Evolutionary conservation across 2,888 invertebrate genomes (phyloP).

Genomic region (Augochlorella aurata): DNA sequence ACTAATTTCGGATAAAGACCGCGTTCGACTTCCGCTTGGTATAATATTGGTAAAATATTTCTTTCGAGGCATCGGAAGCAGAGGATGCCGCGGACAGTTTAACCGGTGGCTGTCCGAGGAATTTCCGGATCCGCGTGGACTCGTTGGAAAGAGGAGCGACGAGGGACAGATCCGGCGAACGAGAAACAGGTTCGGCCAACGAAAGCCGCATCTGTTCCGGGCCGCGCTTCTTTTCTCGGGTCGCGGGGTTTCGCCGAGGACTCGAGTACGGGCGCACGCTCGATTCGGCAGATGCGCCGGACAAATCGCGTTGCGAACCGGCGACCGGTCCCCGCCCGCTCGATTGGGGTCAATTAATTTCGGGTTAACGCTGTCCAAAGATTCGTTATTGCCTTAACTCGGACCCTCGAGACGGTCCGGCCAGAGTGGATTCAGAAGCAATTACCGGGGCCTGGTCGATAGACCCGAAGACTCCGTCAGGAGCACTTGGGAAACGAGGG

Average conservation of each 20-base stretch:
- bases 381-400: conserved; percentile 51
- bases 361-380: conserved; percentile 54
- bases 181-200: neutral
- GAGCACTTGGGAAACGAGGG: neutral
- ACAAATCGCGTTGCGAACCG: conserved; percentile 57
- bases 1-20: too few species aligned
- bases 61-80: conserved; percentile 30
- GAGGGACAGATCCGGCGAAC: neutral
- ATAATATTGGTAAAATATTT: too few species aligned
- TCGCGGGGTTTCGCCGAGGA: conserved; percentile 14
- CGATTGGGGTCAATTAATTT: conserved; percentile 59
- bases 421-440: conserved; percentile 17
- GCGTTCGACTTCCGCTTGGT: too few species aligned
- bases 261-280: conserved; percentile 46
- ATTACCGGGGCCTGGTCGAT: conserved; percentile 23
- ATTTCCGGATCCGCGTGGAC: conserved; percentile 48
- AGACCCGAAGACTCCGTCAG: neutral
- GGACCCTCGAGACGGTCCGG: conserved; percentile 12
- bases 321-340: conserved; percentile 24
- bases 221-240: conserved; percentile 29
- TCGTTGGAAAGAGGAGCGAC: conserved; percentile 34
- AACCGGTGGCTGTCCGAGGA: conserved; percentile 57
- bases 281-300: conserved; percentile 61
- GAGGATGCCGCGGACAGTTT: conserved; percentile 52
- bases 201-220: neutral